Percentiles rank a stretch among this genome's conserved stretches.
Evolutionary conservation across 2,113 vertebrate species (phyloP).

Genomic region (Osmerus mordax): DNA sequence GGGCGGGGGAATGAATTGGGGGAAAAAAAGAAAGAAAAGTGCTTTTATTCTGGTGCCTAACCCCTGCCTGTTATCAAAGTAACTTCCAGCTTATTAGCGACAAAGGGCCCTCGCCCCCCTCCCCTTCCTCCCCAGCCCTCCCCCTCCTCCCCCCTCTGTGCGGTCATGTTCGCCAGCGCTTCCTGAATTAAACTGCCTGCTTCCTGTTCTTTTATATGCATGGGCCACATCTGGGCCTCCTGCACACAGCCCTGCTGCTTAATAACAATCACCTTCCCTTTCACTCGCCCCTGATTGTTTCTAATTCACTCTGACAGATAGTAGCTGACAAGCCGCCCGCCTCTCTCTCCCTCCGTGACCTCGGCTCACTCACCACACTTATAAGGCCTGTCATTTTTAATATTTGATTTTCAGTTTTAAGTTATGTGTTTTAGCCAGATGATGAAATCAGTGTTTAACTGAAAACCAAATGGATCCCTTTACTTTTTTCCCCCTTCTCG

Average conservation of each 20-base stretch:
- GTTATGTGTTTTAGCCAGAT: conserved; percentile 96
- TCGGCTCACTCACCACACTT: conserved; percentile 99
- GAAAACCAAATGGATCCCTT: conserved; percentile 84
- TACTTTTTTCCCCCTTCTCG: conserved; percentile 42
- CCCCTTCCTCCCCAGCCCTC: conserved; percentile 54
- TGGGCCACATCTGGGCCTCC: conserved; percentile 99
- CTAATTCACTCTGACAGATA: conserved; percentile 99
- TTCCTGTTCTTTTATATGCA: conserved; percentile 99
- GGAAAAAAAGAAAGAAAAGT: conserved; percentile 65
- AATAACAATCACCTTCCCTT: conserved; percentile 99
- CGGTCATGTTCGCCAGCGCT: conserved; percentile 89
- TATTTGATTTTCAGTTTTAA: conserved; percentile 99
- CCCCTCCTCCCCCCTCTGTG: conserved; percentile 76
- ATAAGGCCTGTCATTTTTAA: conserved; percentile 99
- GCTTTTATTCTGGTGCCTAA: conserved; percentile 83
- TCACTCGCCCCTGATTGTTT: conserved; percentile 99
- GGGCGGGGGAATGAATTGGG: conserved; percentile 1
- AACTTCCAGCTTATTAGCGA: conserved; percentile 98
- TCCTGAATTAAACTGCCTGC: conserved; percentile 99
- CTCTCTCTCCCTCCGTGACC: conserved; percentile 99
- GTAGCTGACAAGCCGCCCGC: conserved; percentile 99
- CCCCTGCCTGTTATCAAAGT: conserved; percentile 95
- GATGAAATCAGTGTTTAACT: conserved; percentile 94
- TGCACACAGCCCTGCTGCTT: conserved; percentile 96
- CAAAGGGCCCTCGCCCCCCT: conserved; percentile 82